Evolutionary conservation across 2,797 vertebrate genomes (phyloP), one percentile per base, ranked within the genome.

Genomic region (Sebastes dallii): DNA sequence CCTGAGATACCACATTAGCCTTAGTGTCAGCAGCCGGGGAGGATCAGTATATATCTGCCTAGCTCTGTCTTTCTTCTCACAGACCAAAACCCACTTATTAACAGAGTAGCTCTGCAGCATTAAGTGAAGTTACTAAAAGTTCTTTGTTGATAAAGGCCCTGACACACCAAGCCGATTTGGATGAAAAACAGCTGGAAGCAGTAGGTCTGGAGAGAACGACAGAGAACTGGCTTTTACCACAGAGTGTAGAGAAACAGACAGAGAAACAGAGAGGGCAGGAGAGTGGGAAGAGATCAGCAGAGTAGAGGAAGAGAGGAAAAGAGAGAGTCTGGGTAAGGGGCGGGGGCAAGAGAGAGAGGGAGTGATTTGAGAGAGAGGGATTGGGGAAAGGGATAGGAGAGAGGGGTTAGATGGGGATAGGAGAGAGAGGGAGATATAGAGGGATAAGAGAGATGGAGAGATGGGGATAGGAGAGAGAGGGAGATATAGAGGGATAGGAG

Each of bases 121-220:
- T 46, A 46, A 16, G 14, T 46, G 42, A 18, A 46, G 42, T 46
- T 18, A 46, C 42, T 46, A 46, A 46, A 46, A 46, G 42, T 46
- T 18, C 14, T 46, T 46, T 46, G 39, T 46, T 18, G 16, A 46
- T 18, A 46, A 46, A 46, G 42, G 42, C 16, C 42, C 42, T 46
- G 42, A 42, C 39, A 42, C 39, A 42, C 13, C 39, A 42, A 42
- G 39, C 39, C 39, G 13, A 42, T 73, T 46, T 75, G 55, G 32
- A 65, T 39, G 24, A 46, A 84, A 84, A 87, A 71, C 60, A 62
- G 61, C 58, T 69, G 50, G 25, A 78, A 62, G 25, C 50, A 66
- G 30, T 11, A 13, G 29, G 9, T 72, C 16, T 14, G 32, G 3
- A 42, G 16, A 54, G 18, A 71, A 64, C 42, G 29, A 27, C 18